phyloP scores from a whole-genome alignment of 2,797 vertebrate species.

The Sebastiscus albofasciatus region DNA sequence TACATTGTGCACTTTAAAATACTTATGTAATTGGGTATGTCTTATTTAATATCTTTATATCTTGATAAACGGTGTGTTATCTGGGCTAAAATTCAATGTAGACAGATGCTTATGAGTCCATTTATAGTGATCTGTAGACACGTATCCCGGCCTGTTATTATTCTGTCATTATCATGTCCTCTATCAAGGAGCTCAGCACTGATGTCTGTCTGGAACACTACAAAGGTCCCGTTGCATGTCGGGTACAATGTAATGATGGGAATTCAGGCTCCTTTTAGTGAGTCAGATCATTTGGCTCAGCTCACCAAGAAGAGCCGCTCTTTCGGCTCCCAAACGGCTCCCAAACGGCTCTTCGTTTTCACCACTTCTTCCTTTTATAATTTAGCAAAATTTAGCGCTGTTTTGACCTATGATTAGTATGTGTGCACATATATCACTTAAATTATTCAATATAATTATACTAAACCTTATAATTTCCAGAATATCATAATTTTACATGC shows the following conservation, averaged over 20 bases:
- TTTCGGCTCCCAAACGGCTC: no score
- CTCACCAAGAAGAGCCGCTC: no score
- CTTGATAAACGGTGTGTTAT: neutral
- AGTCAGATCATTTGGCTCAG: no score
- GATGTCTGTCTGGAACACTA: slow-evolving; percentile 72
- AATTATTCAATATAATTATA: no score
- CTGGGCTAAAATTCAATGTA: neutral
- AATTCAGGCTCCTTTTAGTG: no score
- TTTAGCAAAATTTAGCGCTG: accelerated
- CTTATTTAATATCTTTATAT: neutral
- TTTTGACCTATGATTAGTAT: no score
- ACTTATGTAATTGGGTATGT: neutral
- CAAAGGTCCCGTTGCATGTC: slow-evolving; percentile 82
- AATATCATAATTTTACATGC: no score
- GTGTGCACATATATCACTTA: no score
- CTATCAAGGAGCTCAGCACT: slow-evolving; percentile 53
- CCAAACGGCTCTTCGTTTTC: no score
- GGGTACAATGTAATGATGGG: slow-evolving; percentile 57
- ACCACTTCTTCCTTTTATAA: no score
- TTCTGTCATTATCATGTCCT: slow-evolving; percentile 58
- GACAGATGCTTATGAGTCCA: neutral
- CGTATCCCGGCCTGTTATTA: slow-evolving; percentile 34
- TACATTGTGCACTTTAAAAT: neutral
- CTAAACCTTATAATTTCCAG: no score
- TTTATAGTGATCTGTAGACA: slow-evolving; percentile 3